A percentile compares a stretch with the other conserved stretches of the same genome.
phyloP scores from a whole-genome alignment of 2,113 vertebrate genomes.

The Odocoileus virginianus region DNA sequence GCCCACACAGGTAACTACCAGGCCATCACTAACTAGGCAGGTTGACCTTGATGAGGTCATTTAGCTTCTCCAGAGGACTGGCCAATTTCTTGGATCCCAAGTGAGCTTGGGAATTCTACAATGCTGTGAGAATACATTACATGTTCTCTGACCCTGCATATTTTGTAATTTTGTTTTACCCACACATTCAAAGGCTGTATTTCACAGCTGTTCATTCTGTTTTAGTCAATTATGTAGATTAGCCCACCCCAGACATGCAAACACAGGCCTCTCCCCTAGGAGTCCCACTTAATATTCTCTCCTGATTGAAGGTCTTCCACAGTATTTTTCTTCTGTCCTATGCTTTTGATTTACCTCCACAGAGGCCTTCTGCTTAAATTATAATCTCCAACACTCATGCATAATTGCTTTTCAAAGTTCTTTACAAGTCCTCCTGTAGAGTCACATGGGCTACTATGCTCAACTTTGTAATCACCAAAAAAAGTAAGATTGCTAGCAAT shows the following conservation, averaged over 20 bases:
- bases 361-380: slow-evolving; percentile 37
- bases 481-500: slow-evolving; percentile 71
- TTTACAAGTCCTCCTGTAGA: slow-evolving; percentile 36
- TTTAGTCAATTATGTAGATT: slow-evolving; percentile 67
- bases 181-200: slow-evolving; percentile 63
- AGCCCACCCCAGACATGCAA: slow-evolving; percentile 47
- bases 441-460: slow-evolving; percentile 56
- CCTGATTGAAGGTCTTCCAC: slow-evolving; percentile 33
- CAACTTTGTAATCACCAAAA: slow-evolving; percentile 69
- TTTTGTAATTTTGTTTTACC: slow-evolving; percentile 71
- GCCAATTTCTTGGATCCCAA: not conserved
- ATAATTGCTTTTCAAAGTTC: slow-evolving; percentile 57
- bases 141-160: slow-evolving; percentile 51
- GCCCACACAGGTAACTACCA: not conserved
- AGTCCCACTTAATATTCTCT: slow-evolving; percentile 38
- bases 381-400: slow-evolving; percentile 27
- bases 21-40: not conserved
- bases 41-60: not conserved
- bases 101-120: not conserved
- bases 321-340: not conserved
- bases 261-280: slow-evolving; percentile 37
- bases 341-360: slow-evolving; percentile 39
- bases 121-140: slow-evolving; percentile 40
- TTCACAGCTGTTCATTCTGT: slow-evolving; percentile 66
- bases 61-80: not conserved